These are phyloP conservation scores for Tetramorium parvispinum DNA, from an alignment of 1,140 invertebrate species.

Conservation along the genomic window DNA sequence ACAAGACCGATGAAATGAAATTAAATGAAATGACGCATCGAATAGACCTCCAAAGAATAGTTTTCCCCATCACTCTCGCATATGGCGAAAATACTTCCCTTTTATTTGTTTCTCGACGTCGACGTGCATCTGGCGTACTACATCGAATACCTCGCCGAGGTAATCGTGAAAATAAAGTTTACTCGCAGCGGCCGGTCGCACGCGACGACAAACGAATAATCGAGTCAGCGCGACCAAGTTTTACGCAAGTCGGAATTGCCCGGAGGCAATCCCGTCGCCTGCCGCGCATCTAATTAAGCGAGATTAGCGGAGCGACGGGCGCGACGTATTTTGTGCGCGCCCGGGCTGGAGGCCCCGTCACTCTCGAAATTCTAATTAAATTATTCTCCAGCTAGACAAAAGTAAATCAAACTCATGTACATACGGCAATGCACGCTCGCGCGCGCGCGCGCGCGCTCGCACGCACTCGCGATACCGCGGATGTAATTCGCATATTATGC, in stretches of 20 bases:
- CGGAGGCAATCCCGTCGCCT: constrained; percentile 36
- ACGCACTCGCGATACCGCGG: constrained; percentile 3
- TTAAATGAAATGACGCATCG: constrained; percentile 38
- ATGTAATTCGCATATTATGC: constrained; percentile 8
- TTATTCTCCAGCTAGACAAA: constrained; percentile 39
- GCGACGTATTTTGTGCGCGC: constrained; percentile 5
- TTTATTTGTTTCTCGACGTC: background rate
- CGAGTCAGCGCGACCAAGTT: constrained; percentile 61
- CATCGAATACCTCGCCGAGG: background rate
- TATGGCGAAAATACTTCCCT: background rate
- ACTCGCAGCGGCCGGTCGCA: background rate
- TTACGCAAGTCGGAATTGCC: constrained; percentile 52
- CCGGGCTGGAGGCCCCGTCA: background rate
- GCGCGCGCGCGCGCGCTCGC: background rate
- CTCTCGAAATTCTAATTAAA: constrained; percentile 60
- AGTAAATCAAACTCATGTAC: background rate
- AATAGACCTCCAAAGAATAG: constrained; percentile 17
- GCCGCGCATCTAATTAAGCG: constrained; percentile 60
- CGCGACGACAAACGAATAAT: constrained; percentile 57
- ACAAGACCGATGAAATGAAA: constrained; percentile 22
- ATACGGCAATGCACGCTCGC: background rate
- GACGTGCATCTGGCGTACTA: background rate
- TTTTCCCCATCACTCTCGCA: background rate
- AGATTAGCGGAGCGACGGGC: constrained; percentile 14
- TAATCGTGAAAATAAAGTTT: constrained; percentile 51